These are phyloP conservation scores for Plagodis dolabraria DNA, from an alignment of 2,888 invertebrate species.

Conservation along the genomic window DNA sequence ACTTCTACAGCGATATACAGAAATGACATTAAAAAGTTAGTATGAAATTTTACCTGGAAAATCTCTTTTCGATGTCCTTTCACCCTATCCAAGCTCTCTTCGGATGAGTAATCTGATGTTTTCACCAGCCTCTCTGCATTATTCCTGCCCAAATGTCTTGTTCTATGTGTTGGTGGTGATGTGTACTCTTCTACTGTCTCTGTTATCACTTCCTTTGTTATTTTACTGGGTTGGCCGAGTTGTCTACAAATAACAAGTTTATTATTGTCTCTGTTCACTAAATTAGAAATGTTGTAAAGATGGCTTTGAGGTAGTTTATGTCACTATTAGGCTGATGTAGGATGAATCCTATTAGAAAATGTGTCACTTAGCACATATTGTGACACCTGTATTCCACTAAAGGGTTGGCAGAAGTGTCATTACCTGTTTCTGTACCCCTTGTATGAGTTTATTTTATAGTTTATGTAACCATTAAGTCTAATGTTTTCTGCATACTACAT, in stretches of 20 bases:
- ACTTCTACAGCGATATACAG: too few relatives aligned
- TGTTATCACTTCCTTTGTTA: constrained; percentile 52
- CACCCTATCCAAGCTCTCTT: constrained; percentile 69
- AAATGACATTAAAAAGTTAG: too few relatives aligned
- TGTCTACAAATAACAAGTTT: constrained; percentile 52
- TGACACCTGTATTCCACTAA: too few relatives aligned
- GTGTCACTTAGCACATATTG: too few relatives aligned
- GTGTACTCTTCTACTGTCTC: constrained; percentile 55
- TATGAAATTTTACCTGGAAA: constrained; percentile 60
- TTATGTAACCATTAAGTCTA: too few relatives aligned
- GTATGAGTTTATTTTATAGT: too few relatives aligned
- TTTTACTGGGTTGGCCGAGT: constrained; percentile 51
- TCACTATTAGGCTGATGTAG: too few relatives aligned
- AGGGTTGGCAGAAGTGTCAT: too few relatives aligned
- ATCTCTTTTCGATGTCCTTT: constrained; percentile 66
- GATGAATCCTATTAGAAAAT: too few relatives aligned
- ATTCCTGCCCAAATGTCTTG: constrained; percentile 59
- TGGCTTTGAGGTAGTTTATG: too few relatives aligned
- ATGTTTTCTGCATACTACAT: too few relatives aligned
- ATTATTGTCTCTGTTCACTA: neutral
- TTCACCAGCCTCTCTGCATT: constrained; percentile 61
- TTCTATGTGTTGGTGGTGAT: constrained; percentile 60
- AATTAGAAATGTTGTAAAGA: neutral
- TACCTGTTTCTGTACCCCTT: too few relatives aligned
- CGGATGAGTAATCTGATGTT: constrained; percentile 87